Evolutionary conservation across 2,888 invertebrate genomes (phyloP), one percentile per base, ranked within the genome.

Genomic region (Philonicus albiceps): DNA sequence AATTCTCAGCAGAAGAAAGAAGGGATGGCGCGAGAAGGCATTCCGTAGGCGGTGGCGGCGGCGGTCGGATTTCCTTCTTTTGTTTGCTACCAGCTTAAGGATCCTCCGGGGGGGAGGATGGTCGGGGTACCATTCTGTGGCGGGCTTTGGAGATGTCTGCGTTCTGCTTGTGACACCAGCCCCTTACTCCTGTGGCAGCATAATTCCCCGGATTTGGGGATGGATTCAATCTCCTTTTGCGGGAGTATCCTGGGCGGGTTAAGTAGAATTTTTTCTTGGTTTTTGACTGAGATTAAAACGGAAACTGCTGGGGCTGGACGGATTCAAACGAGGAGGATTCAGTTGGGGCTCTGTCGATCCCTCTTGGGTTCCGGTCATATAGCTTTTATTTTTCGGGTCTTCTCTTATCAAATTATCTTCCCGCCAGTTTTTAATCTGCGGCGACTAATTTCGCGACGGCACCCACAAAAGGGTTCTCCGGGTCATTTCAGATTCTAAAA

Each of bases 161-260:
- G 16, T 31, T 64, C 27, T 19, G 72, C 34, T 64, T 11, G 27
- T 64, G 27, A 8, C 64, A 64, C 11, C 64, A 64, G 19, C 7
- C 27, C 22, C 34, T 19, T 55, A 37, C 72, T 13, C 40, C 40
- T 13, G 16, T 83, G 19, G 64, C 37, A 83, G 55, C 83, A 55
- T 83, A 64, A 83, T 83, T 72, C 83, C 55, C 53, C 55, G 81
- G 81, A 81, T 81, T 81, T 81, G 55, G 64, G 55, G 64, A 22
- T 83, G 30, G 83, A 83, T 64, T 72, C 81, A 81, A 81, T 81
- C 81, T 81, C 40, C 30, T 81, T 55, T 78, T 78, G 78, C 78
- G 78, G 78, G 19, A 19, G 43, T 22, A 19, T 40, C 49, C 37
- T 80, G 43, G 80, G 43, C 19, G 80, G 49, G 49, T 80, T 80